Evolutionary conservation across 2,888 invertebrate species (phyloP), one percentile per base, ranked within the genome.

Genomic region (Orchesellides sinensis): DNA sequence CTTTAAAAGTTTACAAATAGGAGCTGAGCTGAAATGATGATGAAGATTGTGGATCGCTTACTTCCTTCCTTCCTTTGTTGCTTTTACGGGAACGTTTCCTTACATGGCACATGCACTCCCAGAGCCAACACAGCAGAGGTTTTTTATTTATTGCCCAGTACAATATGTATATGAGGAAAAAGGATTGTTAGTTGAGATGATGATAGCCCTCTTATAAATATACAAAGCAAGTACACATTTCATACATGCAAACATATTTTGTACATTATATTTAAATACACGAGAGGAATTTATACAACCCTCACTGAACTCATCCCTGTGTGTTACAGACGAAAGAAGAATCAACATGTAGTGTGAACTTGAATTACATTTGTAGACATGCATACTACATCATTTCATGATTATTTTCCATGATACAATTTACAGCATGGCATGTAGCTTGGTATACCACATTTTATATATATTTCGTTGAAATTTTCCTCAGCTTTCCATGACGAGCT

Each of bases 261-360:
- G 54, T 54, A 54, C 54, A 54, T 54, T 25, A 4, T 25, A n/a
- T n/a, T 54, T 23, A 10, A 54, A 25, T 14, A 23, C 23, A 54
- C n/a, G 19, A 23, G 54, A 54, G 23, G 54, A 14, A 47, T 12
- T 47, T 17, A n/a, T 47, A 17, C 25, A 54, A 54, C 23, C 47
- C n/a, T n/a, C n/a, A 4, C n/a, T 54, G 8, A 54, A 54, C 25
- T 54, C 54, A n/a, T n/a, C n/a, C n/a, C n/a, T n/a, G n/a, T n/a
- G n/a, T n/a, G n/a, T n/a, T n/a, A n/a, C n/a, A n/a, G n/a, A n/a
- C n/a, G n/a, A n/a, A n/a, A n/a, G n/a, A n/a, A n/a, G n/a, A n/a
- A n/a, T n/a, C n/a, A n/a, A n/a, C n/a, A 40, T 40, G 47, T 27
- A 52, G 68, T 68, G 77, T 77, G 77, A 77, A 77, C 77, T 77